These are phyloP conservation scores for Amiota communis DNA, from an alignment of 2,888 invertebrate species.

Conservation along the genomic window DNA sequence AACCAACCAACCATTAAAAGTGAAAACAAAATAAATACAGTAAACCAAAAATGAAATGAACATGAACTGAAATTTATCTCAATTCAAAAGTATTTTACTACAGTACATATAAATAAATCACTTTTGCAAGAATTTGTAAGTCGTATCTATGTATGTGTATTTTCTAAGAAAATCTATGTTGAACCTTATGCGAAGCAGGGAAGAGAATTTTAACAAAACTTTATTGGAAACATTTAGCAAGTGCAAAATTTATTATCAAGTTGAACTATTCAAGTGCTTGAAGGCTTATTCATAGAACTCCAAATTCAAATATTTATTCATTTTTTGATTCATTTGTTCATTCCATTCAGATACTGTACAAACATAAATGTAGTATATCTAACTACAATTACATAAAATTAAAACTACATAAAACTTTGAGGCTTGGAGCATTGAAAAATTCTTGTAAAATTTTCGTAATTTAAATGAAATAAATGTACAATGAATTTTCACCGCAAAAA, in stretches of 20 bases:
- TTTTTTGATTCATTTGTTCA: too few relatives aligned
- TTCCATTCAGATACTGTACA: too few relatives aligned
- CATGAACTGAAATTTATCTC: neutral
- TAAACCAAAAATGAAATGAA: neutral
- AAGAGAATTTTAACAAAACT: too few relatives aligned
- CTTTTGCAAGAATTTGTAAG: neutral
- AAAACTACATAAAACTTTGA: neutral
- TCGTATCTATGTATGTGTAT: too few relatives aligned
- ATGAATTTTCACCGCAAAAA: constrained; percentile 19
- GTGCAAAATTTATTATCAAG: neutral
- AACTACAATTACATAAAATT: neutral
- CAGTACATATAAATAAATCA: constrained; percentile 2
- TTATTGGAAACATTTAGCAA: neutral
- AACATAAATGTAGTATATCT: too few relatives aligned
- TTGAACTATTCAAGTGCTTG: neutral
- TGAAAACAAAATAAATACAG: neutral
- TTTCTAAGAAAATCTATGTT: too few relatives aligned
- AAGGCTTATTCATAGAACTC: too few relatives aligned
- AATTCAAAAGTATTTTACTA: neutral
- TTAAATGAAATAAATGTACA: neutral
- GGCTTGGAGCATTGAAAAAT: neutral
- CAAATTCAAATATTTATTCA: too few relatives aligned
- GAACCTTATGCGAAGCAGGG: too few relatives aligned
- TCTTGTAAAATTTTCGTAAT: neutral
- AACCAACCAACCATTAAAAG: neutral